Evolutionary conservation across 2,797 vertebrate genomes (phyloP), one percentile per base, ranked within the genome.

Genomic region (Gymnoscopelus braueri): DNA sequence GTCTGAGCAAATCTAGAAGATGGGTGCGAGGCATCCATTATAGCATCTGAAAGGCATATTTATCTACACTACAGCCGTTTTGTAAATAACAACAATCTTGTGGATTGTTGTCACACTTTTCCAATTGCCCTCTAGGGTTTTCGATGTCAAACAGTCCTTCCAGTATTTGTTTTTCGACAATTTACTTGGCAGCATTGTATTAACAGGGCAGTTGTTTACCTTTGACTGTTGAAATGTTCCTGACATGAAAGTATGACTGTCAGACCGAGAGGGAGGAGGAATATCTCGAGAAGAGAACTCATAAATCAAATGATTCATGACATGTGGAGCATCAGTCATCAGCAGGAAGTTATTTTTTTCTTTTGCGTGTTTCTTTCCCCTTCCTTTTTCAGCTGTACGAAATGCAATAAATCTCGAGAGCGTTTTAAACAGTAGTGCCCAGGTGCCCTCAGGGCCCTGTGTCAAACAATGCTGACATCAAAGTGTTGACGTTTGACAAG

Each of bases 401-500:
- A 88, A 90, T 82, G 86, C 90, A 89, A 92, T 95, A 96, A 95
- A 95, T 96, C 92, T 93, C 51, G 60, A 4, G 78, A 69, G 78
- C 44, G 19, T 55, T 89, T 89, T 84, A 88, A 89, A 88, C 78
- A 86, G 85, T 86, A 90, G 87, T 81, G 59, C 80, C 89, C 78
- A 84, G 78, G 59, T 89, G 91, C 94, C 92, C 91, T 72, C 69
- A 87, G 87, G 90, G 87, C 90, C 90, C 26, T 0, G 24, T 67
- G 50, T 82, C 15, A 88, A 93, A 93, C 93, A 93, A 94, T 93
- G 86, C 79, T 79, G 85, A 93, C 71, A 60, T 94, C 92, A 94
- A 96, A 95, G 93, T 92, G 91, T 86, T 78, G 84, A 87, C 84
- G 88, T 91, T 90, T 95, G 94, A 94, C 94, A 95, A 94, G 85